Conservation (phyloP, 1,140 invertebrate genomes). For the Neotoxoptera formosana region DNA sequence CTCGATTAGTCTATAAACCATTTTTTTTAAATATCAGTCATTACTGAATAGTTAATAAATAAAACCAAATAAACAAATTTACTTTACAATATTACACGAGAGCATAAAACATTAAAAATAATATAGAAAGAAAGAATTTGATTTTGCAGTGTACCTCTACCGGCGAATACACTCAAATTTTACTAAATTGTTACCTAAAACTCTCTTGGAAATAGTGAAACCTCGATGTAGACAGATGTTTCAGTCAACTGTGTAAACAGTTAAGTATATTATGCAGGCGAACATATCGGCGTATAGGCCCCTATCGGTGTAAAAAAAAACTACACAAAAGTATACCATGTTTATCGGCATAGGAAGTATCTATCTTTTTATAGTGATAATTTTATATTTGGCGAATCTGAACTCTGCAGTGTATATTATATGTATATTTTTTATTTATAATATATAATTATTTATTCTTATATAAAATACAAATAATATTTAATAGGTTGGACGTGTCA, state of each 20-base stretch:
- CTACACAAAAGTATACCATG: background rate
- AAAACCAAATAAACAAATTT: background rate
- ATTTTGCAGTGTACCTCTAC: background rate
- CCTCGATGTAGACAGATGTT: constrained; percentile 56
- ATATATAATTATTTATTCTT: background rate
- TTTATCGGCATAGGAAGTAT: constrained; percentile 51
- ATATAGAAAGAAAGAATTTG: background rate
- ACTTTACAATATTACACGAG: background rate
- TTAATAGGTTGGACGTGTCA: background rate
- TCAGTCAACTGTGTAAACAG: constrained; percentile 59
- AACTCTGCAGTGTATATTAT: background rate
- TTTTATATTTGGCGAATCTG: background rate
- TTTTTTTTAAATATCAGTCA: background rate
- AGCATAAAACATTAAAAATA: background rate
- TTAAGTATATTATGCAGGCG: constrained; percentile 45
- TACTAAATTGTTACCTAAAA: background rate
- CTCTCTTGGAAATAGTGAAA: constrained; percentile 27
- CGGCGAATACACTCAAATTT: background rate
- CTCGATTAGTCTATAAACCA: background rate
- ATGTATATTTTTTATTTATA: background rate
- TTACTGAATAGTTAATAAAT: background rate
- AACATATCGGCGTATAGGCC: constrained; percentile 31
- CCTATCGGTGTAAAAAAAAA: constrained; percentile 35
- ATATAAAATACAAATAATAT: background rate
- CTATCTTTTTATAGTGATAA: constrained; percentile 24